Conservation (phyloP, 2,888 invertebrate genomes). For the Clanis bilineata region DNA sequence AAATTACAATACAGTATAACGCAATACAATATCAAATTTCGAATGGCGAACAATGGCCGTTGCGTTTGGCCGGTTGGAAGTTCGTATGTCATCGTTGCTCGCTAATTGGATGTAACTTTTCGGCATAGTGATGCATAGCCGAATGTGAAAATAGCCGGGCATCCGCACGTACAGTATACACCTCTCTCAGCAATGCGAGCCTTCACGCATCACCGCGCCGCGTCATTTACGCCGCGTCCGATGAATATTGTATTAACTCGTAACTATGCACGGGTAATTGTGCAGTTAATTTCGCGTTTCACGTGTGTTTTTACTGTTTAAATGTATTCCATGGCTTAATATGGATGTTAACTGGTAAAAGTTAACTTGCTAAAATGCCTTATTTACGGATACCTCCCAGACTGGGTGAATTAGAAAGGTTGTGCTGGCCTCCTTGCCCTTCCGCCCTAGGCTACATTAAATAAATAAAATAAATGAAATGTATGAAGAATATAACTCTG, state of each 20-base stretch:
- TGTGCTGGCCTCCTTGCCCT: too few relatives aligned
- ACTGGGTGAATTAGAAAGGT: too few relatives aligned
- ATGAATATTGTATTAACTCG: constrained; percentile 50
- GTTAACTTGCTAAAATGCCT: too few relatives aligned
- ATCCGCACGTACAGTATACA: constrained; percentile 27
- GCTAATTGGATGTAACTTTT: constrained; percentile 76
- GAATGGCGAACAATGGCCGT: constrained; percentile 53
- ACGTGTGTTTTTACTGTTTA: background rate
- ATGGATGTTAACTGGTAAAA: background rate
- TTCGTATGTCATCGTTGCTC: constrained; percentile 65
- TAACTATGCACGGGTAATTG: constrained; percentile 20
- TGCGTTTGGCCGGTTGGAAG: constrained; percentile 58
- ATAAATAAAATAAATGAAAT: too few relatives aligned
- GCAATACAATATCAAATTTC: background rate
- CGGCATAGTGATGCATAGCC: constrained; percentile 48
- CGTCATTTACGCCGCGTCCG: constrained; percentile 41
- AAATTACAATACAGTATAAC: background rate
- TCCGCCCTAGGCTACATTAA: too few relatives aligned
- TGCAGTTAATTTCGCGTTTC: constrained; percentile 4
- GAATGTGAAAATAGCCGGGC: constrained; percentile 34
- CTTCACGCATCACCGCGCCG: constrained; percentile 45
- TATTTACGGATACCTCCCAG: too few relatives aligned
- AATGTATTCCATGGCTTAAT: background rate
- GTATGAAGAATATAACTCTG: too few relatives aligned
- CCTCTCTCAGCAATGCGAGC: constrained; percentile 35